phyloP scores from a whole-genome alignment of 2,113 vertebrate genomes.

The Condylura cristata region DNA sequence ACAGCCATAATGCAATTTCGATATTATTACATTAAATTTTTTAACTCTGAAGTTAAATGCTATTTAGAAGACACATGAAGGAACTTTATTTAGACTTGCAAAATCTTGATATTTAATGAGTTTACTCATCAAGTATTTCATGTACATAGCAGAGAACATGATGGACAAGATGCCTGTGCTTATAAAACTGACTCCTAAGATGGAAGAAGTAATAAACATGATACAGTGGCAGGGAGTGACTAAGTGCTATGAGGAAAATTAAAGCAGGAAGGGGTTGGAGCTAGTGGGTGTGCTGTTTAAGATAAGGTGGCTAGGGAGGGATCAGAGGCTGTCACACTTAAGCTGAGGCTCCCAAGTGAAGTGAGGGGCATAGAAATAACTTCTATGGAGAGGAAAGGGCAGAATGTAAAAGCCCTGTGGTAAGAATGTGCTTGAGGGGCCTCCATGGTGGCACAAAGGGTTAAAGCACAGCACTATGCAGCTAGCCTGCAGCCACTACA shows the following conservation, averaged over 20 bases:
- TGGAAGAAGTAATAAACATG: neutral
- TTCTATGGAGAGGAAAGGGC: neutral
- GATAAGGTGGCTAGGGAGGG: neutral
- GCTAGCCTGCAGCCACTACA: too few relatives aligned
- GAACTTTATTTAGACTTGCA: neutral
- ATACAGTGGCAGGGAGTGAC: neutral
- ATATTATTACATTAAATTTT: neutral
- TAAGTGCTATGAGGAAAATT: neutral
- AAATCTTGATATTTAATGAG: neutral
- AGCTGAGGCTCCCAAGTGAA: neutral
- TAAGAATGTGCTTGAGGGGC: neutral
- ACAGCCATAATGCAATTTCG: neutral
- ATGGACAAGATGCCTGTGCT: neutral
- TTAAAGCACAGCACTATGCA: too few relatives aligned
- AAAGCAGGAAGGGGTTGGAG: neutral
- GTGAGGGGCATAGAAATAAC: neutral
- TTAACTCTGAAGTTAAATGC: neutral
- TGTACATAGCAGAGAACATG: neutral
- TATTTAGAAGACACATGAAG: neutral
- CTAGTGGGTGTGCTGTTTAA: neutral
- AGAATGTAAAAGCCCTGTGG: neutral
- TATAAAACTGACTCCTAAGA: neutral
- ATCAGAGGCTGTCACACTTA: neutral
- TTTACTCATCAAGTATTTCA: neutral
- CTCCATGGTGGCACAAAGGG: too few relatives aligned